Conservation (phyloP, 2,888 invertebrate species). For the Teleogryllus oceanicus region DNA sequence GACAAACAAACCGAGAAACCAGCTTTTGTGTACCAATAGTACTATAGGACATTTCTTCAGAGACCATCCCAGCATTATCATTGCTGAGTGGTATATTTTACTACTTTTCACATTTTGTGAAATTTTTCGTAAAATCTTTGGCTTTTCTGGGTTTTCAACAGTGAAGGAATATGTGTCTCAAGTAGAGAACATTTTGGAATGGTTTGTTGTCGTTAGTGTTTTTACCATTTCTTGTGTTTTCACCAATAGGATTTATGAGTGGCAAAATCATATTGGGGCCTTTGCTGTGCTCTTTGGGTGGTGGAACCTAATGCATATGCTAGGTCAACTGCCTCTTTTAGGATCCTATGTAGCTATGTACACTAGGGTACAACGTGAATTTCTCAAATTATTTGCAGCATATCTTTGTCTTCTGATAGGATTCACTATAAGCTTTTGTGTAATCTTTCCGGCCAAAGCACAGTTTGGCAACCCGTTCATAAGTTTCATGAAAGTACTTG, state of each 20-base stretch:
- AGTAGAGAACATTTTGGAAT: conserved; percentile 81
- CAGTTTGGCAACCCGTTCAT: conserved; percentile 81
- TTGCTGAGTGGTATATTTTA: conserved; percentile 79
- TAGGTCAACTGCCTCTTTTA: conserved; percentile 81
- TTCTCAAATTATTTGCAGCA: conserved; percentile 79
- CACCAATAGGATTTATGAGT: conserved; percentile 70
- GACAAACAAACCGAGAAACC: conserved; percentile 53
- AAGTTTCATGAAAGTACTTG: conserved; percentile 77
- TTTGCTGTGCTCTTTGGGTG: conserved; percentile 81
- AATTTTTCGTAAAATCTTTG: conserved; percentile 74
- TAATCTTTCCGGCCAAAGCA: conserved; percentile 74
- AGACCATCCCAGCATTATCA: conserved; percentile 71
- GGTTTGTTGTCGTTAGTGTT: conserved; percentile 81
- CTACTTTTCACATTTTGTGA: conserved; percentile 76
- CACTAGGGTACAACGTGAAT: conserved; percentile 81
- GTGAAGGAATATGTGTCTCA: conserved; percentile 78
- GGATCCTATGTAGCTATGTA: conserved; percentile 91
- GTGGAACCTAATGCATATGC: conserved; percentile 85
- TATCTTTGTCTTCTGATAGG: conserved; percentile 81
- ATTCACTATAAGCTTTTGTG: conserved; percentile 83
- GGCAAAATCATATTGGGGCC: conserved; percentile 84
- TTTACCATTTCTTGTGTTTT: conserved; percentile 79
- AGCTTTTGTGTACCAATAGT: conserved; percentile 72
- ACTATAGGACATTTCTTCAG: conserved; percentile 73
- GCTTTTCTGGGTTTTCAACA: conserved; percentile 76